Evolutionary conservation across 2,113 vertebrate species (phyloP).

Genomic region (Monarcha castaneiventris): DNA sequence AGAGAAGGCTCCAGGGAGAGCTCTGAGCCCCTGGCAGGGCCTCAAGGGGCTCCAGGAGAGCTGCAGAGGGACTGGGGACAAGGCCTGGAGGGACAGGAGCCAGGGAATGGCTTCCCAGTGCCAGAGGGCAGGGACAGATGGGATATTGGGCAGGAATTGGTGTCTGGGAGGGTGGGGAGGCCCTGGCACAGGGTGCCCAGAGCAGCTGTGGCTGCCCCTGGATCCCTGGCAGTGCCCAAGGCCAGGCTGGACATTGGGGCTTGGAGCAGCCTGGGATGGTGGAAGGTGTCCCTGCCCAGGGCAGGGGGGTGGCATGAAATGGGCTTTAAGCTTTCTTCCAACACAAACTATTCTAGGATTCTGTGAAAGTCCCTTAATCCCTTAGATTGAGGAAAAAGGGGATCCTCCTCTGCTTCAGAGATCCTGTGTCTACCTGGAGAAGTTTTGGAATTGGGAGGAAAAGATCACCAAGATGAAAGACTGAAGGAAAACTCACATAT

Average conservation of each 20-base stretch:
- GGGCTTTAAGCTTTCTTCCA: neutral
- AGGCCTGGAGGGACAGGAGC: neutral
- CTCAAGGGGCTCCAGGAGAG: neutral
- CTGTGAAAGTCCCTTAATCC: neutral
- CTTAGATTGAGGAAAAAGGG: neutral
- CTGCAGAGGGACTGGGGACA: neutral
- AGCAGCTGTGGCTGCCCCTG: neutral
- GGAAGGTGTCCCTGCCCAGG: neutral
- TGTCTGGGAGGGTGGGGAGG: neutral
- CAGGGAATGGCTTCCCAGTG: neutral
- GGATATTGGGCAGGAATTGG: neutral
- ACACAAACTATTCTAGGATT: neutral
- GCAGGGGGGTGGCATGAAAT: accelerated
- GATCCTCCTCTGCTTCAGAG: neutral
- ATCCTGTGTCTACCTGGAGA: neutral
- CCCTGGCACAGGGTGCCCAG: neutral
- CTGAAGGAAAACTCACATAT: neutral
- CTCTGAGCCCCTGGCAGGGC: neutral
- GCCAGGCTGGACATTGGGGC: accelerated
- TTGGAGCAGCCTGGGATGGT: accelerated
- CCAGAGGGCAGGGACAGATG: neutral
- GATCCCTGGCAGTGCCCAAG: neutral
- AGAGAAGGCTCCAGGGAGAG: neutral
- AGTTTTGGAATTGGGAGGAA: accelerated
- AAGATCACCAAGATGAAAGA: neutral